Evolutionary conservation across 2,888 invertebrate genomes (phyloP).

Genomic region (Rosalia funebris): DNA sequence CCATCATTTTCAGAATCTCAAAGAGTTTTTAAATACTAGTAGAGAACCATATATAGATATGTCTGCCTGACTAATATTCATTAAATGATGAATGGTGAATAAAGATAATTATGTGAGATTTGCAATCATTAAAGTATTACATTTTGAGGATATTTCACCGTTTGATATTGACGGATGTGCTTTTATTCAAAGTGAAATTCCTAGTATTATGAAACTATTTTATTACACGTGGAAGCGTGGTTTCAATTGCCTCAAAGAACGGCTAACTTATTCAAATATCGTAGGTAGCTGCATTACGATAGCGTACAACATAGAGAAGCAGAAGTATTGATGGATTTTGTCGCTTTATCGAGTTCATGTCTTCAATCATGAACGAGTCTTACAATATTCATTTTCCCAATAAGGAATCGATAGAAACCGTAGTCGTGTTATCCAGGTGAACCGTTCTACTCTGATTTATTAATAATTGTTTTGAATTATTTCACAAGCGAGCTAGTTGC

Average conservation of each 20-base stretch:
- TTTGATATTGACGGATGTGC: no score
- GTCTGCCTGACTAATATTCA: no score
- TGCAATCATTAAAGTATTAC: no score
- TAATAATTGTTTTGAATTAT: conserved; percentile 45
- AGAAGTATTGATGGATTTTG: conserved; percentile 40
- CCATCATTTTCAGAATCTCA: no score
- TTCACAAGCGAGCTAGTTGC: conserved; percentile 36
- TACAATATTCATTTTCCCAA: conserved; percentile 40
- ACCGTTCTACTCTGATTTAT: conserved; percentile 43
- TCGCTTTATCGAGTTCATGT: conserved; percentile 37
- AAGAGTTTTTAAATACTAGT: no score
- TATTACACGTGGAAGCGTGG: conserved; percentile 9
- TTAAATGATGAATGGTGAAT: no score
- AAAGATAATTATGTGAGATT: no score
- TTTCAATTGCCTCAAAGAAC: conserved; percentile 3
- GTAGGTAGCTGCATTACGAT: conserved; percentile 18
- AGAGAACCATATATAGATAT: no score
- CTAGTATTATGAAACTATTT: conserved; percentile 21
- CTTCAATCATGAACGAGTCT: conserved; percentile 39
- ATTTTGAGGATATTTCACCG: no score
- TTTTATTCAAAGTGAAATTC: no score
- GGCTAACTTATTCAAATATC: conserved; percentile 15
- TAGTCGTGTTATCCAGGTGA: conserved; percentile 32
- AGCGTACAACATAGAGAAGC: conserved; percentile 21
- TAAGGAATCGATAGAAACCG: conserved; percentile 41